Base-by-base conservation (phyloP, 2,888 invertebrate species). In the Nasonia oneida region DNA sequence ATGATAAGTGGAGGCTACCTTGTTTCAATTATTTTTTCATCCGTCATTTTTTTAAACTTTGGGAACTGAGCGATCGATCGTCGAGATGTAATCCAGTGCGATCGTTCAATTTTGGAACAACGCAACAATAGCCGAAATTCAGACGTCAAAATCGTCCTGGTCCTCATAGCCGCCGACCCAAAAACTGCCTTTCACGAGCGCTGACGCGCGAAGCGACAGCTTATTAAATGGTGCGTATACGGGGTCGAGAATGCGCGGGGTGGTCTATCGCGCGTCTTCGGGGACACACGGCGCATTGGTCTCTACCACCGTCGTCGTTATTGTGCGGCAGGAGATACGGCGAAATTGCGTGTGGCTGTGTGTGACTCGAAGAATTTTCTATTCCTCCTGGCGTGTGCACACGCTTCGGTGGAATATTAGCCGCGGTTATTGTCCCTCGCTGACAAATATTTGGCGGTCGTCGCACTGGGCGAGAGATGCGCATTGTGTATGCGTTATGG, bases 331-430 rank as follows among this genome's bases (percentile, higher is more conserved):
- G 1, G 23, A 29, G 37, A 15, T 12, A 80, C 74, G 75, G 1
- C 75, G 77, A 85, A 85, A 85, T 85, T 77, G 71, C 77, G 85
- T 77, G 81, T 81, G 76, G 85, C 85, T 81, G 3, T 29, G 10
- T n/a, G 75, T 85, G 85, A 85, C 85, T 85, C 77, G 81, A 23
- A n/a, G 73, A 77, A 77, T 77, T 80, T 77, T 77, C 57, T 3
- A 37, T 29, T 18, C 29, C 64, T 37, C 37, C 2, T 23, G 81
- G 29, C 61, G 18, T 74, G 42, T n/a, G 23, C 70, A 53, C 71
- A 64, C 81, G 73, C 23, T 50, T 42, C 50, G n/a, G 42, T 57
- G 76, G 76, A 73, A 37, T 80, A 80, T 71, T 71, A 79, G 39
- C 3, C 18, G 42, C 50, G 15, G 57, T 15, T 39, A 76, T 76